These are phyloP conservation scores for Hoplodrina blanda DNA, from an alignment of 2,888 invertebrate species.

Conservation along the genomic window DNA sequence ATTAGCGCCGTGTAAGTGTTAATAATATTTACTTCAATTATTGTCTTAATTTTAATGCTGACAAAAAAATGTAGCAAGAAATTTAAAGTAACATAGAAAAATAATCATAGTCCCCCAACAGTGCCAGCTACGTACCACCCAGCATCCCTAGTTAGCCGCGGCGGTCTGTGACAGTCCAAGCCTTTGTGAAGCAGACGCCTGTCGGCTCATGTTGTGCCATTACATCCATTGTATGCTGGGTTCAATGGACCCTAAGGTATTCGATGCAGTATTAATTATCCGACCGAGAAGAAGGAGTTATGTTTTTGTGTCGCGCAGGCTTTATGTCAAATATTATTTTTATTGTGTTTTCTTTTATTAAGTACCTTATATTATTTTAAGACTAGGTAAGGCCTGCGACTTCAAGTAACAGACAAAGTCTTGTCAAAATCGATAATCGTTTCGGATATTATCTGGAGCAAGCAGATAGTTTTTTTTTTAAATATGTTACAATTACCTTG, in stretches of 20 bases:
- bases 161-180: constrained; percentile 74
- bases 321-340: constrained; percentile 2
- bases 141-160: constrained; percentile 70
- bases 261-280: constrained; percentile 71
- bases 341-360: background rate
- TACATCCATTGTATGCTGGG: constrained; percentile 78
- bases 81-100: background rate
- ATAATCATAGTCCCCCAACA: constrained; percentile 12
- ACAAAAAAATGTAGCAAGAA: background rate
- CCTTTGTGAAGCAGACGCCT: constrained; percentile 75
- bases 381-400: too few relatives aligned
- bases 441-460: too few relatives aligned
- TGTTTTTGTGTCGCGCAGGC: constrained; percentile 36
- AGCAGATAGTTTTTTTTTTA: too few relatives aligned
- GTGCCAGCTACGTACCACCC: constrained; percentile 67
- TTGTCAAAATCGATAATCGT: too few relatives aligned
- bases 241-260: constrained; percentile 72
- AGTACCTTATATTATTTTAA: too few relatives aligned
- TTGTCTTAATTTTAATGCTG: too few relatives aligned
- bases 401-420: too few relatives aligned
- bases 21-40: too few relatives aligned
- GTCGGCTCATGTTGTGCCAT: constrained; percentile 75
- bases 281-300: constrained; percentile 39
- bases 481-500: too few relatives aligned
- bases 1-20: too few relatives aligned